Evolutionary conservation across 2,888 invertebrate genomes (phyloP).

Genomic region (Tuta absoluta): DNA sequence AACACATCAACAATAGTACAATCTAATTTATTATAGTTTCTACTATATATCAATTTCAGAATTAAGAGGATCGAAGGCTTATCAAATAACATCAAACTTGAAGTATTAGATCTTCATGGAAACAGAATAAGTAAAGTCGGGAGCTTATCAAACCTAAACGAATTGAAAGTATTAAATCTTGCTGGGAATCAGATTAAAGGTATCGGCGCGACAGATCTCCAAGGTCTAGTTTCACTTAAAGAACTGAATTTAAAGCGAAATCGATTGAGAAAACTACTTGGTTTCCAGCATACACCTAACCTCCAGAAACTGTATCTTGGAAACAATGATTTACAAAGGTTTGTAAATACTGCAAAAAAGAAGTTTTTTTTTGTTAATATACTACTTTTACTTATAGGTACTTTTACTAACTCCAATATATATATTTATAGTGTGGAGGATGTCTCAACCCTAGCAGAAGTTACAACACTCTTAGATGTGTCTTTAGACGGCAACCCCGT

Average conservation of each 20-base stretch:
- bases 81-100: constrained; percentile 86
- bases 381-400: too few relatives aligned
- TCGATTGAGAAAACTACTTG: constrained; percentile 88
- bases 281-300: constrained; percentile 89
- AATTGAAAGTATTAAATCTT: constrained; percentile 94
- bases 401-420: not conserved
- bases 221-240: constrained; percentile 88
- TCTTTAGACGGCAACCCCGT: constrained; percentile 94
- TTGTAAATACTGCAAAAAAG: not conserved
- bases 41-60: too few relatives aligned
- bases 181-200: constrained; percentile 94
- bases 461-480: constrained; percentile 88
- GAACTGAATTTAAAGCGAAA: constrained; percentile 95
- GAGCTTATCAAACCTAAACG: constrained; percentile 85
- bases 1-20: too few relatives aligned
- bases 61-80: constrained; percentile 90
- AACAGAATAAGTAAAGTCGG: constrained; percentile 90
- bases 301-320: constrained; percentile 90
- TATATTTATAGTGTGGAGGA: constrained; percentile 86
- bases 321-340: constrained; percentile 87
- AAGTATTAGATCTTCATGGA: constrained; percentile 96
- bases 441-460: constrained; percentile 90
- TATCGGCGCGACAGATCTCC: constrained; percentile 88
- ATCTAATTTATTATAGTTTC: too few relatives aligned
- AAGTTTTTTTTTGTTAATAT: not conserved